Evolutionary conservation across 2,797 vertebrate genomes (phyloP), one percentile per base, ranked within the genome.

Genomic region (Podarcis lilfordi): DNA sequence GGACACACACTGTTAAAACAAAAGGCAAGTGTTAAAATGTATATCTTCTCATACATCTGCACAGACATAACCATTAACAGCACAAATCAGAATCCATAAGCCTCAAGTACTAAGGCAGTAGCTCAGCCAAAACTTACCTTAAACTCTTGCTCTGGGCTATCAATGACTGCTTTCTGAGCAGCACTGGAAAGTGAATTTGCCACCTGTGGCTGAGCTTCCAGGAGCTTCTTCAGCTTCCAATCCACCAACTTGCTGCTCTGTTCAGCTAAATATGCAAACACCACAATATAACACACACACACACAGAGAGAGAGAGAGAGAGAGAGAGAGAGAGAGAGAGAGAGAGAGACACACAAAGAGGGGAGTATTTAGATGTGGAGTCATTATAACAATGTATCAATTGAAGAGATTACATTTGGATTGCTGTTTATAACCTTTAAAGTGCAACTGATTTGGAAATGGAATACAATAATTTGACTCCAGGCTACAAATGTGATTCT

Each of bases 141-240:
- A 88, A 96, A 87, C 89, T 97, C 97, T 95, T 95, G 95, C 95
- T 98, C 97, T 76, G 94, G 93, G 96, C 94, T 96, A 72, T 98
- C 98, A 78, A 94, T 95, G 89, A 75, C 96, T 97, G 96, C 96
- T 95, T 96, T 99, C 95, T 98, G 97, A 69, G 97, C 95, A 72
- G 97, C 96, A 43, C 97, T 97, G 45, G 98, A 97, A 91, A 98
- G 94, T 82, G 98, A 98, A 94, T 97, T 96, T 93, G 93, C 95
- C 96, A 97, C 97, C 96, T 98, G 98, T 90, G 98, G 98, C 93
- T 97, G 97, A 95, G 96, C 91, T 94, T 99, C 98, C 86, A 97
- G 95, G 91, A 98, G 96, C 94, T 98, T 98, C 97, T 98, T 99
- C 94, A 99, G 96, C 96, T 99, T 99, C 95, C 98, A 97, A 94